These are phyloP conservation scores for Sipha maydis DNA, from an alignment of 2,888 invertebrate genomes.

Conservation along the genomic window DNA sequence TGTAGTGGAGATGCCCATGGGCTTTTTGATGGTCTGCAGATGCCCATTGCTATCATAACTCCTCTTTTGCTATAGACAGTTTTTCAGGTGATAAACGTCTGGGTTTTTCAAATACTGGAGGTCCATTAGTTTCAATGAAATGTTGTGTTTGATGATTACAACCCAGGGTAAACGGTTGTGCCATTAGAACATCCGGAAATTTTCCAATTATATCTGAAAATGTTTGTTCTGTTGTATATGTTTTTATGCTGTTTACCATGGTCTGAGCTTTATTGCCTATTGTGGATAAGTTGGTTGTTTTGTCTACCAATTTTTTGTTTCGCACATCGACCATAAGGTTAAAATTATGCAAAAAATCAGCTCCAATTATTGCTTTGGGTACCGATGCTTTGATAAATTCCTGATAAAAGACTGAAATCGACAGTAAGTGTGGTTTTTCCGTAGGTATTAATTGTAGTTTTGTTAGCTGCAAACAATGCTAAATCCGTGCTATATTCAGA, in stretches of 20 bases:
- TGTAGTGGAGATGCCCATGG: slow-evolving; percentile 65
- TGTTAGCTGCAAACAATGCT: slow-evolving; percentile 39
- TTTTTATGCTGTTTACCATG: background rate
- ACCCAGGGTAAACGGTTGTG: background rate
- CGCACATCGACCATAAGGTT: slow-evolving; percentile 4
- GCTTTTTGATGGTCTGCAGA: slow-evolving; percentile 56
- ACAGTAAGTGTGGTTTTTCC: background rate
- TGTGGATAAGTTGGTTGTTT: background rate
- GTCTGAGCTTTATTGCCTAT: too few relatives aligned
- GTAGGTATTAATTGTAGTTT: slow-evolving; percentile 37
- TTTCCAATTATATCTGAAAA: background rate
- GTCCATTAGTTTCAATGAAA: slow-evolving; percentile 66
- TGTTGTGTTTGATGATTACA: slow-evolving; percentile 63
- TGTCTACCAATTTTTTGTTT: background rate
- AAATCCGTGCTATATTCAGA: background rate
- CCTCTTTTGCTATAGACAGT: slow-evolving; percentile 65
- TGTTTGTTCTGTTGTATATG: background rate
- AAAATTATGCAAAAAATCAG: slow-evolving; percentile 20
- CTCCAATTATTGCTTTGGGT: slow-evolving; percentile 17
- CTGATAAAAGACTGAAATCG: background rate
- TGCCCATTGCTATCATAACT: slow-evolving; percentile 65
- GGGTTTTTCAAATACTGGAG: slow-evolving; percentile 65
- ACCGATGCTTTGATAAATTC: slow-evolving; percentile 13
- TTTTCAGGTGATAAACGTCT: slow-evolving; percentile 66
- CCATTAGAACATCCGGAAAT: background rate